Evolutionary conservation across 2,113 vertebrate species (phyloP).

Genomic region (Eira barbara): DNA sequence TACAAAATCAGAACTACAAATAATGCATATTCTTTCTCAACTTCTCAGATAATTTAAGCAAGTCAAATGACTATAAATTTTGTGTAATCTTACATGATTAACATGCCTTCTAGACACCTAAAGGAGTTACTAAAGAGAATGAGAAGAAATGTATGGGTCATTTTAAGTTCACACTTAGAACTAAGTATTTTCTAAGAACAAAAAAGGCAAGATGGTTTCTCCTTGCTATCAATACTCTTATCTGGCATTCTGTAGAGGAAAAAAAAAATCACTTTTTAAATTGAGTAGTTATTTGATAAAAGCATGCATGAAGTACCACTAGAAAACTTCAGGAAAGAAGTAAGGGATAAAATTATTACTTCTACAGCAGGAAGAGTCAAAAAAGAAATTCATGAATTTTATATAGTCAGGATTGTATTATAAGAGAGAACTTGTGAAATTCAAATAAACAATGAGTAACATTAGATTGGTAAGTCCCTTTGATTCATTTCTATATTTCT

Average conservation of each 20-base stretch:
- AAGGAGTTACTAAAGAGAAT: neutral
- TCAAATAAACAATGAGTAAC: constrained; percentile 1
- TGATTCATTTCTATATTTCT: neutral
- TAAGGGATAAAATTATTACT: neutral
- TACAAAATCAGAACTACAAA: neutral
- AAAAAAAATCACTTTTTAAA: neutral
- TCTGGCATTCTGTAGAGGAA: neutral
- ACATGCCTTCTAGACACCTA: neutral
- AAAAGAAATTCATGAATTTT: constrained; percentile 15
- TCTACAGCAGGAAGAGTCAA: neutral
- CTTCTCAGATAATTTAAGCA: constrained; percentile 22
- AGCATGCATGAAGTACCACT: neutral
- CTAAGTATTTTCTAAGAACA: neutral
- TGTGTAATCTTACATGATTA: neutral
- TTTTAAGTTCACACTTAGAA: constrained; percentile 18
- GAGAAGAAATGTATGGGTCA: neutral
- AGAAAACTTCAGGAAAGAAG: neutral
- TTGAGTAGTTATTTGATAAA: neutral
- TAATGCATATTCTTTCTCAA: neutral
- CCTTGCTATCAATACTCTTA: constrained; percentile 8
- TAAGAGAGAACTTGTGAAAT: neutral
- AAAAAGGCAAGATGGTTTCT: constrained; percentile 11
- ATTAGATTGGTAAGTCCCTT: neutral
- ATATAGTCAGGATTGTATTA: neutral
- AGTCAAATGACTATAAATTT: neutral